Evolutionary conservation across 2,113 vertebrate genomes (phyloP).

Genomic region (Protobothrops flavoviridis): DNA sequence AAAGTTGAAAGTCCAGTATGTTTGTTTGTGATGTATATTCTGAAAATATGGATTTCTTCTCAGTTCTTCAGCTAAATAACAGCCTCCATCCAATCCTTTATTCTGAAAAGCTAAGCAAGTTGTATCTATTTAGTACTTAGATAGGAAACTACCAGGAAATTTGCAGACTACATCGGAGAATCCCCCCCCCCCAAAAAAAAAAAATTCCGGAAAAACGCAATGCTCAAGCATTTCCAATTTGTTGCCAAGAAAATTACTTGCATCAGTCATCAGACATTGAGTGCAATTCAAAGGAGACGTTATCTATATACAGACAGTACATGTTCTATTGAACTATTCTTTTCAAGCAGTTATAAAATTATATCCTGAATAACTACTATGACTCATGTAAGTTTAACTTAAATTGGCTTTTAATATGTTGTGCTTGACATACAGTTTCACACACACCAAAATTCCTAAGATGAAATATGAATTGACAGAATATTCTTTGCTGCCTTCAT

Average conservation of each 20-base stretch:
- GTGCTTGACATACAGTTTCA: constrained; percentile 58
- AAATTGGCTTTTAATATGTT: background rate
- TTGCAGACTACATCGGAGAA: background rate
- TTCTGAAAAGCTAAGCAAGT: background rate
- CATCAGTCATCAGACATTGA: background rate
- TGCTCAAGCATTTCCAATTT: background rate
- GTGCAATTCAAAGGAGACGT: background rate
- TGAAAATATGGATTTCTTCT: background rate
- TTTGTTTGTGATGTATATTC: background rate
- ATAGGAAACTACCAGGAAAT: background rate
- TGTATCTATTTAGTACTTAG: background rate
- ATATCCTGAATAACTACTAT: background rate
- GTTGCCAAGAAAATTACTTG: background rate
- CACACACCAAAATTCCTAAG: constrained; percentile 71
- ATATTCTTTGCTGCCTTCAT: constrained; percentile 33
- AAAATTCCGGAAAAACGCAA: background rate
- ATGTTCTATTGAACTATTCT: background rate
- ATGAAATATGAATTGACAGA: constrained; percentile 72
- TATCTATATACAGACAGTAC: background rate
- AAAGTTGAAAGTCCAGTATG: background rate
- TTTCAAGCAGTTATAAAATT: background rate
- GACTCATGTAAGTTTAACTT: background rate
- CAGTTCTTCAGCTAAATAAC: background rate
- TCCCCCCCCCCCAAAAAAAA: background rate
- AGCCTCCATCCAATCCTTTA: background rate